These are phyloP conservation scores for Ochropacha duplaris DNA, from an alignment of 2,888 invertebrate genomes.

Conservation along the genomic window DNA sequence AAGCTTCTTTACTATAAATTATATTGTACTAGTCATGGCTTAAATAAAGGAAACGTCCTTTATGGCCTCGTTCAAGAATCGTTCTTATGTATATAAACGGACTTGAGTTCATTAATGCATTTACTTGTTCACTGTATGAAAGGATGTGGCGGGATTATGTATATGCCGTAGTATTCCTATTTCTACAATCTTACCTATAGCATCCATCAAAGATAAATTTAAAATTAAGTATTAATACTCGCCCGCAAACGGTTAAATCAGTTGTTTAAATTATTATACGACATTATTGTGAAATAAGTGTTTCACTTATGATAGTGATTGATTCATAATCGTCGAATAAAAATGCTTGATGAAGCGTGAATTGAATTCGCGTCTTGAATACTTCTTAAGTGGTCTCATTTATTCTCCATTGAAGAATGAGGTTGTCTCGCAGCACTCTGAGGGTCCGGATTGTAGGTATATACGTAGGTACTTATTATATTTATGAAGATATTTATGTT, in stretches of 20 bases:
- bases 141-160: neutral
- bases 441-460: neutral
- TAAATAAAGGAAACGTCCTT: too few species aligned
- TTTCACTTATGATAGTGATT: neutral
- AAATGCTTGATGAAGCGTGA: neutral
- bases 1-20: too few species aligned
- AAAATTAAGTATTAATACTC: neutral
- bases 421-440: neutral
- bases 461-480: neutral
- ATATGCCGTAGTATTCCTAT: neutral
- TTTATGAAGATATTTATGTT: neutral
- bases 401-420: neutral
- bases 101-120: neutral
- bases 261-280: neutral
- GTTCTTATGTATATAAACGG: neutral
- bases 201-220: too few species aligned
- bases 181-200: too few species aligned
- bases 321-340: neutral
- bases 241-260: neutral
- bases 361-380: neutral
- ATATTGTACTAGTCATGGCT: too few species aligned
- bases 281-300: neutral
- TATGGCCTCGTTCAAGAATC: neutral
- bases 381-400: constrained; percentile 1
- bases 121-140: neutral